These are phyloP conservation scores for Cristatella mucedo DNA, from an alignment of 2,888 invertebrate species.

Conservation along the genomic window DNA sequence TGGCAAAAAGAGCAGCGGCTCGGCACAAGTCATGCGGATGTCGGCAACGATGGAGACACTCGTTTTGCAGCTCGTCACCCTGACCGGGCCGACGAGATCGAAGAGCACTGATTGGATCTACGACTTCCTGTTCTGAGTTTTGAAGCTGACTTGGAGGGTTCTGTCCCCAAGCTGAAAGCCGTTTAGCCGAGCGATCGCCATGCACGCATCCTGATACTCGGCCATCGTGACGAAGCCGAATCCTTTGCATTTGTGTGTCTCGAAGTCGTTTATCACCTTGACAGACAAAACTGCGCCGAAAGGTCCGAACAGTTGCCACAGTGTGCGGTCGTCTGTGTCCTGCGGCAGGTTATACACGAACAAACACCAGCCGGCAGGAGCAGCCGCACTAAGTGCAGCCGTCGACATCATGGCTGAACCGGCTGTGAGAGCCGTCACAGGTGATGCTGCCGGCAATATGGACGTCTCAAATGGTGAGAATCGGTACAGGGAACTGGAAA, in stretches of 20 bases:
- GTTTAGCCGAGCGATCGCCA: constrained; percentile 87
- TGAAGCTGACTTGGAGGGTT: constrained; percentile 91
- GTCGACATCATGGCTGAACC: constrained; percentile 3
- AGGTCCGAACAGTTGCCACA: constrained; percentile 89
- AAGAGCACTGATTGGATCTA: too few relatives aligned
- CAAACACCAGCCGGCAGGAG: constrained; percentile 59
- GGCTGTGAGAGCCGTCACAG: constrained; percentile 7
- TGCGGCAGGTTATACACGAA: constrained; percentile 82
- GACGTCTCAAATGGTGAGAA: constrained; percentile 11
- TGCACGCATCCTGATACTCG: constrained; percentile 88
- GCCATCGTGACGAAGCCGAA: constrained; percentile 98
- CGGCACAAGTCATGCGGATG: too few relatives aligned
- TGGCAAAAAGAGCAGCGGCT: too few relatives aligned
- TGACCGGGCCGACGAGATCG: too few relatives aligned
- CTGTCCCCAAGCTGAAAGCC: constrained; percentile 87
- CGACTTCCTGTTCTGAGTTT: too few relatives aligned
- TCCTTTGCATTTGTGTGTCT: constrained; percentile 92
- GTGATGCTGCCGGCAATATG: constrained; percentile 5
- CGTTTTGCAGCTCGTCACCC: too few relatives aligned
- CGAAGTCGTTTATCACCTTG: constrained; percentile 84
- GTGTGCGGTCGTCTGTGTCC: constrained; percentile 73
- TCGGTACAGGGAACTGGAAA: constrained; percentile 9
- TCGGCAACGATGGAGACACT: too few relatives aligned
- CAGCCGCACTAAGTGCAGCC: constrained; percentile 1
- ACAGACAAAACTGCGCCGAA: constrained; percentile 94